A percentile compares a stretch with the other conserved stretches of the same genome.
Evolutionary conservation across 2,888 invertebrate species (phyloP).

Genomic region (Ophioninae sp.): DNA sequence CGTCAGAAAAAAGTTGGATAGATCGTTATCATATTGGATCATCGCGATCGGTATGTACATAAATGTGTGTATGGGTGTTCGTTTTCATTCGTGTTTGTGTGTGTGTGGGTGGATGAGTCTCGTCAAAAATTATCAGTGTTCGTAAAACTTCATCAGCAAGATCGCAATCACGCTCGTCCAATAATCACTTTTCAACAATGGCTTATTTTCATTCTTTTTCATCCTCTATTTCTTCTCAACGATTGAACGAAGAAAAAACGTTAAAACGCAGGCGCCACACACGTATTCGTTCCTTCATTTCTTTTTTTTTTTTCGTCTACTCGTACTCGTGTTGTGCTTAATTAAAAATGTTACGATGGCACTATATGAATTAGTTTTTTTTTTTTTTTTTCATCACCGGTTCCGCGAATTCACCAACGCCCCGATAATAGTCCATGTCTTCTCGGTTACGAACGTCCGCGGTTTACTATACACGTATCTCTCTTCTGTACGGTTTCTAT

Average conservation of each 20-base stretch:
- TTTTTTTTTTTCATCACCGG: slow-evolving; percentile 56
- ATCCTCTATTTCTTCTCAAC: slow-evolving; percentile 35
- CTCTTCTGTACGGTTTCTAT: background rate
- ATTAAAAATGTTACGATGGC: slow-evolving; percentile 78
- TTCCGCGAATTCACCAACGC: slow-evolving; percentile 33
- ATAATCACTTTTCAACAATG: slow-evolving; percentile 56
- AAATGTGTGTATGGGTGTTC: slow-evolving; percentile 38
- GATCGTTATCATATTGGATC: slow-evolving; percentile 54
- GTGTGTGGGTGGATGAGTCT: background rate
- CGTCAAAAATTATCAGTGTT: slow-evolving; percentile 64
- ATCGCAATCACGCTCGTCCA: slow-evolving; percentile 67
- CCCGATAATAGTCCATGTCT: background rate
- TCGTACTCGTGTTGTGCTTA: slow-evolving; percentile 61
- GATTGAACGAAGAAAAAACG: slow-evolving; percentile 36
- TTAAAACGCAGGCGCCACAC: slow-evolving; percentile 32
- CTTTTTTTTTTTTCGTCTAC: slow-evolving; percentile 9
- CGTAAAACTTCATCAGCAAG: slow-evolving; percentile 73
- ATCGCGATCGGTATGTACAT: slow-evolving; percentile 36
- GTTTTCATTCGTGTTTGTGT: slow-evolving; percentile 1
- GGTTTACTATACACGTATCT: slow-evolving; percentile 1
- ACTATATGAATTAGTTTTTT: slow-evolving; percentile 77
- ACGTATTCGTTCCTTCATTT: slow-evolving; percentile 43
- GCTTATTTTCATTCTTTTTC: background rate
- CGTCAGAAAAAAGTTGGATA: slow-evolving; percentile 45
- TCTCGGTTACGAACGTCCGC: slow-evolving; percentile 20